Percentiles rank a stretch among this genome's conserved stretches.
These are phyloP conservation scores for Aegithalos caudatus DNA, from an alignment of 2,113 vertebrate species.

Conservation along the genomic window DNA sequence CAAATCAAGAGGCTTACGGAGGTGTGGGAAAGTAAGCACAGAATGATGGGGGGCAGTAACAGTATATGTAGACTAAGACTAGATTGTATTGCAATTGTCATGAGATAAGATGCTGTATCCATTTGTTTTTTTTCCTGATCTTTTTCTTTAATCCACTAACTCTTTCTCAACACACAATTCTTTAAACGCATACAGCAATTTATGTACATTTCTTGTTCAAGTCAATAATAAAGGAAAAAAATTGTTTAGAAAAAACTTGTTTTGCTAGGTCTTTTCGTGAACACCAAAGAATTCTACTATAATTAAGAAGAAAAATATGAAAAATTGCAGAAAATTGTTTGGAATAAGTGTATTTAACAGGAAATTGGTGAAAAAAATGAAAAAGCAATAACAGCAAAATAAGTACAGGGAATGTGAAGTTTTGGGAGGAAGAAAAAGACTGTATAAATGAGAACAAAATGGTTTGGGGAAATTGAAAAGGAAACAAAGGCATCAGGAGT, in stretches of 20 bases:
- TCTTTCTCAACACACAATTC: neutral
- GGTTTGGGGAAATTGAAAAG: neutral
- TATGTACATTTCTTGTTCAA: neutral
- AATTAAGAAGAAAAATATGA: neutral
- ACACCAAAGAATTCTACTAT: neutral
- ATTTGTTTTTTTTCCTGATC: neutral
- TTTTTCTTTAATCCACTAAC: neutral
- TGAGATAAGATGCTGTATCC: neutral
- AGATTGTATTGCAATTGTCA: neutral
- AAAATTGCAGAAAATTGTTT: neutral
- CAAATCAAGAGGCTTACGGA: neutral
- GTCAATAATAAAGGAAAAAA: neutral
- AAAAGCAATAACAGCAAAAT: neutral
- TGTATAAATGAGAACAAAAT: neutral
- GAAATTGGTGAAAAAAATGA: neutral
- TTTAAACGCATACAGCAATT: neutral
- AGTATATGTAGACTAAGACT: neutral
- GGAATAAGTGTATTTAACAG: neutral
- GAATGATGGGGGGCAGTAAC: fast-evolving
- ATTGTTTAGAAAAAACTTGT: neutral
- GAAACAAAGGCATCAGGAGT: neutral
- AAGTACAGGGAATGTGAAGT: neutral
- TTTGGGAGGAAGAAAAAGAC: neutral
- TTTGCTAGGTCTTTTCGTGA: neutral
- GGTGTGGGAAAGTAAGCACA: neutral